Evolutionary conservation across 2,113 vertebrate species (phyloP).

Genomic region (Prolemur simus): DNA sequence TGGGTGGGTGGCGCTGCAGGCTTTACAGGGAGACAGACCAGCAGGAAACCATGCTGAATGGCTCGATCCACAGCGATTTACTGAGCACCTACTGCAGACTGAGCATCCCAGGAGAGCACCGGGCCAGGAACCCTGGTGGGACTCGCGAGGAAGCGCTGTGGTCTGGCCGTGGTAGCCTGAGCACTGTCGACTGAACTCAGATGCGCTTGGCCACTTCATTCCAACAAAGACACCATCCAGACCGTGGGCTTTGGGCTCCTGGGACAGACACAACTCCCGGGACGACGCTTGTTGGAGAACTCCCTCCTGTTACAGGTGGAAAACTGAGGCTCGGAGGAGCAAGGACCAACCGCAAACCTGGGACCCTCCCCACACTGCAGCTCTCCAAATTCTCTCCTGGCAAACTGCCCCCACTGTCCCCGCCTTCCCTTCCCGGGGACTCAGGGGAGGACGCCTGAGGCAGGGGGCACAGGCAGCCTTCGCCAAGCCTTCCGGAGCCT

Average conservation of each 20-base stretch:
- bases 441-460: not conserved
- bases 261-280: not conserved
- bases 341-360: not conserved
- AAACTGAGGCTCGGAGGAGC: not conserved
- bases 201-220: fast-evolving
- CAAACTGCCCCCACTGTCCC: fast-evolving
- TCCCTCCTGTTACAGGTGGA: not conserved
- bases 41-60: not conserved
- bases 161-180: fast-evolving
- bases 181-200: fast-evolving
- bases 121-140: not conserved
- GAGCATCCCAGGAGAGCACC: not conserved
- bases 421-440: not conserved
- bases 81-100: not conserved
- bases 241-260: not conserved
- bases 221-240: not conserved
- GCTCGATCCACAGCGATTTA: not conserved
- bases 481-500: not conserved
- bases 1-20: not conserved
- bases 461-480: not conserved
- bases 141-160: fast-evolving
- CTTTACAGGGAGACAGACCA: not conserved
- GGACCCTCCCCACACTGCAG: fast-evolving
- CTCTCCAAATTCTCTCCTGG: not conserved
- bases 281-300: not conserved